Evolutionary conservation across 2,113 vertebrate genomes (phyloP).

Genomic region (Zosterops borbonicus): DNA sequence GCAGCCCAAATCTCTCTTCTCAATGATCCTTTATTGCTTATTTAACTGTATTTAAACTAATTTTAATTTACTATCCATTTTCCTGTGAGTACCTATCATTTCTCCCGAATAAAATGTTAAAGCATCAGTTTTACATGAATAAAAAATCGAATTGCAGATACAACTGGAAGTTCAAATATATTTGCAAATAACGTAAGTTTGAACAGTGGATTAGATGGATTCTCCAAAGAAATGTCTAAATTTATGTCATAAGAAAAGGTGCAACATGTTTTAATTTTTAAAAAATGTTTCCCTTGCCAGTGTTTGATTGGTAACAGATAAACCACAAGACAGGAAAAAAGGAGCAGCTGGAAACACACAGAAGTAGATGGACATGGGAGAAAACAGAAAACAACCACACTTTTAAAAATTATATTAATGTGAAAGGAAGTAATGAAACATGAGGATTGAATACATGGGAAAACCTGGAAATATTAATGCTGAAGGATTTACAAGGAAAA

Average conservation of each 20-base stretch:
- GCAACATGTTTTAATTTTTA: background rate
- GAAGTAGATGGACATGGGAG: background rate
- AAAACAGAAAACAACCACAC: background rate
- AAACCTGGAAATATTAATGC: background rate
- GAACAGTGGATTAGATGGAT: background rate
- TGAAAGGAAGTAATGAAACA: background rate
- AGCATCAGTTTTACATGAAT: background rate
- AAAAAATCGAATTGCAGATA: background rate
- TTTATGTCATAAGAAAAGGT: background rate
- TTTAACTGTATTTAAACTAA: background rate
- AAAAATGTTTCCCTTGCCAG: background rate
- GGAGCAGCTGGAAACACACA: background rate
- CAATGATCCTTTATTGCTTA: background rate
- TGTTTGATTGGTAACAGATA: background rate
- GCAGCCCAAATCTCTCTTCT: background rate
- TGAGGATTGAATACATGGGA: background rate
- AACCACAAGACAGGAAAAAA: background rate
- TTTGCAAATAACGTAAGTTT: background rate
- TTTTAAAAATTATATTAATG: background rate
- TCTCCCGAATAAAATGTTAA: background rate
- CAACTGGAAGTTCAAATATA: background rate
- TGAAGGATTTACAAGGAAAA: background rate
- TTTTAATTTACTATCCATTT: background rate
- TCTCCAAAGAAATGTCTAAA: background rate
- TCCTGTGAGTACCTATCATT: background rate